Evolutionary conservation across 2,797 vertebrate species (phyloP).

Genomic region (Leptatherina wallacei): DNA sequence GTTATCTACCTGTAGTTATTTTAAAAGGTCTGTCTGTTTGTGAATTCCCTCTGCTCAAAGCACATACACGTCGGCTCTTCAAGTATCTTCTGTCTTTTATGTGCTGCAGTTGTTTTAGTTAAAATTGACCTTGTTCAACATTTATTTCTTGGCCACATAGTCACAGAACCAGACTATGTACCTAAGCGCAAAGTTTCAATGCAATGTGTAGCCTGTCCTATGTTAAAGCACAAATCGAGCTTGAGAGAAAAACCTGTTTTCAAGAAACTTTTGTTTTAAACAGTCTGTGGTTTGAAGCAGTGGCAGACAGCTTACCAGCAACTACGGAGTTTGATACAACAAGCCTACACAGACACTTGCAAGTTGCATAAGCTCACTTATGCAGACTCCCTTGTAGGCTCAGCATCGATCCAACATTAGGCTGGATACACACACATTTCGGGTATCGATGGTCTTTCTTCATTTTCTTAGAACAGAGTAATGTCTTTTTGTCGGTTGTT

Average conservation of each 20-base stretch:
- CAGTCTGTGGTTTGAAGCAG: not conserved
- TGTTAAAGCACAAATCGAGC: no score
- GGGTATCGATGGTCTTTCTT: no score
- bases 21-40: not conserved
- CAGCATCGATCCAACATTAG: not conserved
- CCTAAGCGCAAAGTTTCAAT: no score
- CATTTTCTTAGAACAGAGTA: no score
- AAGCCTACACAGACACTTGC: not conserved
- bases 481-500: no score
- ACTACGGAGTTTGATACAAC: not conserved
- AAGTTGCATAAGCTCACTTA: not conserved
- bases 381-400: not conserved
- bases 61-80: not conserved
- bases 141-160: not conserved
- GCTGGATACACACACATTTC: no score
- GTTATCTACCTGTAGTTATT: not conserved
- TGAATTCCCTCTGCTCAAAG: not conserved
- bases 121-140: not conserved
- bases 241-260: no score
- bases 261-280: not conserved
- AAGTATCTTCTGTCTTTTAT: not conserved
- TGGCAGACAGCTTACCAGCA: not conserved
- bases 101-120: not conserved
- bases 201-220: no score
- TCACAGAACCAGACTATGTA: not conserved